phyloP scores from a whole-genome alignment of 2,797 vertebrate species.

The Neosalanx taihuensis region DNA sequence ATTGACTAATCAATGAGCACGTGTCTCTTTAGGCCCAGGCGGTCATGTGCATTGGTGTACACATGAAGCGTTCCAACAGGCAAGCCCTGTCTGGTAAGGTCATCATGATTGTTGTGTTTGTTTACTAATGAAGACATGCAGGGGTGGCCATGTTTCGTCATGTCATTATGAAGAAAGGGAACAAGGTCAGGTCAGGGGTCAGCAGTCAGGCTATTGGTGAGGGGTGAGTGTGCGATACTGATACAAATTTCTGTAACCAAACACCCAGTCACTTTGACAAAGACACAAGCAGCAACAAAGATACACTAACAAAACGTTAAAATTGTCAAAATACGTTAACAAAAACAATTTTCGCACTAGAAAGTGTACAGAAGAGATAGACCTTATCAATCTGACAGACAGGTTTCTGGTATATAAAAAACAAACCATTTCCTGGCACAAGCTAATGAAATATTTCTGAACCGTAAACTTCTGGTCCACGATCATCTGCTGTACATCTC shows the following conservation, averaged over 20 bases:
- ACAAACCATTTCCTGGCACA: too few relatives aligned
- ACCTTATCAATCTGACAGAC: background rate
- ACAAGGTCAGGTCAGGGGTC: background rate
- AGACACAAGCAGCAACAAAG: constrained; percentile 40
- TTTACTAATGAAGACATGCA: background rate
- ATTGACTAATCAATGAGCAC: constrained; percentile 66
- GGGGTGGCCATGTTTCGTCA: background rate
- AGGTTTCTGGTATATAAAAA: background rate
- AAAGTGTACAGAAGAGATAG: too few relatives aligned
- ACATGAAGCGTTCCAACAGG: constrained; percentile 7
- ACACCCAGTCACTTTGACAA: constrained; percentile 1
- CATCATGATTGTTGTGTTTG: too few relatives aligned
- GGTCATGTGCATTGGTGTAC: constrained; percentile 36
- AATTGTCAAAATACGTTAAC: constrained; percentile 11
- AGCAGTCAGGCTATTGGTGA: background rate
- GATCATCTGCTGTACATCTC: too few relatives aligned
- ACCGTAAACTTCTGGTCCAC: too few relatives aligned
- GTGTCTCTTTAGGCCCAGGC: constrained; percentile 33
- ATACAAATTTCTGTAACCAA: background rate
- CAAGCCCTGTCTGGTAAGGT: constrained; percentile 1
- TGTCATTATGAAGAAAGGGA: background rate
- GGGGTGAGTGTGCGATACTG: background rate
- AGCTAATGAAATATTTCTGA: too few relatives aligned
- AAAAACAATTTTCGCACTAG: background rate
- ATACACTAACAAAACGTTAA: constrained; percentile 18